Evolutionary conservation across 2,888 invertebrate genomes (phyloP).

Genomic region (Hybos culiciformis): DNA sequence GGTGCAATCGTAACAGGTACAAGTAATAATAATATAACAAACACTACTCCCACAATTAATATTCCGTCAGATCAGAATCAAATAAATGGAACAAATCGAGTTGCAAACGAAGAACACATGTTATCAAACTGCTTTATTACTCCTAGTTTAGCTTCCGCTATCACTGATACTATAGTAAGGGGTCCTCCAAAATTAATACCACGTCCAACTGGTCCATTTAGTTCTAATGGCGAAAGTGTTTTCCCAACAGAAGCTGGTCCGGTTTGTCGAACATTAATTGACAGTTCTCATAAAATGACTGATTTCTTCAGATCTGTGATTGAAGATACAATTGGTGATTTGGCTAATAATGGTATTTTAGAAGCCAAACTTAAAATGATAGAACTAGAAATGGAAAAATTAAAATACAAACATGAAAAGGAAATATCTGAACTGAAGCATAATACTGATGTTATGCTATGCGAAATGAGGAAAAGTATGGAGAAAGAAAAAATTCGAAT

Average conservation of each 20-base stretch:
- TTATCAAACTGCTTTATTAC: conserved; percentile 32
- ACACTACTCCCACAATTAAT: background rate
- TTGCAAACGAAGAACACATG: conserved; percentile 31
- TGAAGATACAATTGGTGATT: conserved; percentile 50
- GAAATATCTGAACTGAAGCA: conserved; percentile 62
- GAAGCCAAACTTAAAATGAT: conserved; percentile 47
- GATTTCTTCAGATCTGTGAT: conserved; percentile 57
- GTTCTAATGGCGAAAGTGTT: conserved; percentile 34
- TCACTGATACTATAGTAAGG: conserved; percentile 26
- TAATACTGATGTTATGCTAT: conserved; percentile 44
- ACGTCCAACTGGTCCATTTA: conserved; percentile 37
- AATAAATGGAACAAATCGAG: too few species aligned
- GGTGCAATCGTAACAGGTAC: conserved; percentile 1
- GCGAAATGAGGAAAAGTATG: conserved; percentile 54
- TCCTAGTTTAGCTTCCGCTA: conserved; percentile 23
- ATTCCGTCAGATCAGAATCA: too few species aligned
- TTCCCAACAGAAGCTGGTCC: conserved; percentile 43
- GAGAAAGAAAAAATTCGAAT: conserved; percentile 55
- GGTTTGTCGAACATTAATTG: conserved; percentile 41
- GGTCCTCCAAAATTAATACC: conserved; percentile 36
- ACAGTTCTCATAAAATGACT: conserved; percentile 48
- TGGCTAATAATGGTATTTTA: conserved; percentile 39
- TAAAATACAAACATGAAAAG: conserved; percentile 56
- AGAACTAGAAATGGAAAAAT: conserved; percentile 54
- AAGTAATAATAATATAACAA: background rate